Percentiles rank a stretch among this genome's conserved stretches.
These are phyloP conservation scores for Aphelenchoides fujianensis DNA, from an alignment of 1,140 invertebrate genomes.

Conservation along the genomic window DNA sequence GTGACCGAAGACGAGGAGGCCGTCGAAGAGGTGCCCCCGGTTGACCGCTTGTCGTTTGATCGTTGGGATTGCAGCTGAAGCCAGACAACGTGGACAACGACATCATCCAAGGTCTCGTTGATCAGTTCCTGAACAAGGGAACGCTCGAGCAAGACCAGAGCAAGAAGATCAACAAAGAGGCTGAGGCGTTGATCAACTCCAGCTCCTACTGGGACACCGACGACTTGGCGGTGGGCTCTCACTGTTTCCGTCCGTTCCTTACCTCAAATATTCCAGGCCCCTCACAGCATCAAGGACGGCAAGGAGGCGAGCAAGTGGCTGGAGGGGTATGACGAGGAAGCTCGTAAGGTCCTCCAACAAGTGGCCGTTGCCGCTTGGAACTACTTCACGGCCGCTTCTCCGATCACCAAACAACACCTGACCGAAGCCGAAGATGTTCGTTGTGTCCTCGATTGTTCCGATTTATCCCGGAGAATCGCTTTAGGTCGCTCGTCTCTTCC, in stretches of 20 bases:
- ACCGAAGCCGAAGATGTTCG: conserved; percentile 50
- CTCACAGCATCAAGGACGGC: conserved; percentile 37
- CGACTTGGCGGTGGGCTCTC: conserved; percentile 34
- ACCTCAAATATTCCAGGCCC: too few relatives aligned
- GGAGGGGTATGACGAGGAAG: conserved; percentile 38
- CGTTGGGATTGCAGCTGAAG: neutral
- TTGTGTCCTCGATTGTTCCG: conserved; percentile 11
- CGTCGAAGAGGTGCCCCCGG: neutral
- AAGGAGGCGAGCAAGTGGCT: conserved; percentile 33
- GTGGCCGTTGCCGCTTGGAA: conserved; percentile 47
- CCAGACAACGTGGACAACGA: conserved; percentile 54
- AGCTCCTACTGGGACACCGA: conserved; percentile 41
- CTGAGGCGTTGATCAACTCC: conserved; percentile 45
- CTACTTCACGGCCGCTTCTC: conserved; percentile 48
- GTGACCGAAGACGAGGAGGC: neutral
- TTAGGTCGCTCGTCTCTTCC: conserved; percentile 39
- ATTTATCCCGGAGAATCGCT: conserved; percentile 8
- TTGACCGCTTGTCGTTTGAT: neutral
- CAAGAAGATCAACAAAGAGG: conserved; percentile 48
- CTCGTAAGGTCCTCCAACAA: conserved; percentile 43
- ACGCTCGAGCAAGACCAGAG: conserved; percentile 32
- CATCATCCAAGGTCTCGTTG: conserved; percentile 45
- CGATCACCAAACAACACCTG: conserved; percentile 46
- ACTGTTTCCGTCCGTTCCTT: conserved; percentile 22
- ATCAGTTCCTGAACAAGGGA: conserved; percentile 53